phyloP scores from a whole-genome alignment of 2,888 invertebrate species.

The Adelognathus sp. region DNA sequence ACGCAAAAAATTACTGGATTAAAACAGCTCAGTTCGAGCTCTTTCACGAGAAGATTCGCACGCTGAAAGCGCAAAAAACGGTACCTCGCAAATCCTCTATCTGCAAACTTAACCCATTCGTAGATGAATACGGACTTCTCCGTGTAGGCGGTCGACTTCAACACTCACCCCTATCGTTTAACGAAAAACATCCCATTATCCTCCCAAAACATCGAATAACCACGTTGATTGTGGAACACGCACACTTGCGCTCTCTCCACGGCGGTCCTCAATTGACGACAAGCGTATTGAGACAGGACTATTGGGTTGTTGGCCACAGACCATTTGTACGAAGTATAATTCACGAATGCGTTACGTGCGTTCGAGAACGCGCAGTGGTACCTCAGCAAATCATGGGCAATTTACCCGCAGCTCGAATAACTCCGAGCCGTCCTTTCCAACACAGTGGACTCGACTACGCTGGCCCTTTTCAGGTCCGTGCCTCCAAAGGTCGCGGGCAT shows the following conservation, averaged over 20 bases:
- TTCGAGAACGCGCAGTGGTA: background rate
- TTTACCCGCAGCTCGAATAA: background rate
- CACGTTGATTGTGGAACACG: conserved; percentile 28
- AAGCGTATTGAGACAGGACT: background rate
- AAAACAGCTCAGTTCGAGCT: background rate
- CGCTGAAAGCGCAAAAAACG: background rate
- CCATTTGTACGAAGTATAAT: background rate
- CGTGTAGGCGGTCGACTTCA: conserved; percentile 41
- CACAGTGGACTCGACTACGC: too few relatives aligned
- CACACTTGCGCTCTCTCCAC: conserved; percentile 23
- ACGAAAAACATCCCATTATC: conserved; percentile 30
- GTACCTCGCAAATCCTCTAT: background rate
- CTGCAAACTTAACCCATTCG: conserved; percentile 1
- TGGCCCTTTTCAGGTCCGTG: too few relatives aligned
- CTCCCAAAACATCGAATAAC: conserved; percentile 15
- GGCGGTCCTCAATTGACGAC: conserved; percentile 30
- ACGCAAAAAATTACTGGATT: background rate
- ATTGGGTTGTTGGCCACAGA: conserved; percentile 37
- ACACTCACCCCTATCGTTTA: background rate
- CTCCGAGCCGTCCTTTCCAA: background rate
- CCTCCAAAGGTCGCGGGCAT: too few relatives aligned
- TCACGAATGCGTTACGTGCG: conserved; percentile 50
- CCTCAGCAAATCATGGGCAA: background rate
- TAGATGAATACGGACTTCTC: background rate
- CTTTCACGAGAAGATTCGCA: background rate